Conservation (phyloP, 1,140 invertebrate genomes). For the Chelonus insularis region DNA sequence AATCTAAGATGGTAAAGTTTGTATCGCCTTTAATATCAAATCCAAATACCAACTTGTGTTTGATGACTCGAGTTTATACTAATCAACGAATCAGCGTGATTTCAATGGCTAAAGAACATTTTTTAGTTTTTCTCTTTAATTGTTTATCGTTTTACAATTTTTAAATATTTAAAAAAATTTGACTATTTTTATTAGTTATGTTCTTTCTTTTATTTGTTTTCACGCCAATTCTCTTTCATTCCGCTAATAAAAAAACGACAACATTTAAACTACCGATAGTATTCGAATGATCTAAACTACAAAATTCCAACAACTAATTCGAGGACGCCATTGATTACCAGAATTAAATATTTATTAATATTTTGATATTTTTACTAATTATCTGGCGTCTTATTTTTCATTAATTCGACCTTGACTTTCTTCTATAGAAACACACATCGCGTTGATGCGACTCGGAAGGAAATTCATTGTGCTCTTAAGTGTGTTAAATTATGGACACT, state of each 20-base stretch:
- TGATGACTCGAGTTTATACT: background rate
- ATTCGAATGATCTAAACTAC: constrained; percentile 15
- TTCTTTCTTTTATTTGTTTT: constrained; percentile 6
- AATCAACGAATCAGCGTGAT: background rate
- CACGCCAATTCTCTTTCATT: constrained; percentile 25
- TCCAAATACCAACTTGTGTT: background rate
- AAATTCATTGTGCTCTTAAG: too few relatives aligned
- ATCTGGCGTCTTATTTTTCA: too few relatives aligned
- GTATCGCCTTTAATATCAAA: background rate
- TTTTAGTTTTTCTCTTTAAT: too few relatives aligned
- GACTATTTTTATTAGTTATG: background rate
- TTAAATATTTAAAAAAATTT: background rate
- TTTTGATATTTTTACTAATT: too few relatives aligned
- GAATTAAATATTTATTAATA: too few relatives aligned
- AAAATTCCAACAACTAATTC: too few relatives aligned
- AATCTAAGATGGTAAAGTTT: background rate
- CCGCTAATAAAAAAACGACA: constrained; percentile 45
- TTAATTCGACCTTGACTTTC: too few relatives aligned
- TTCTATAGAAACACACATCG: too few relatives aligned
- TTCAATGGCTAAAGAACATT: background rate
- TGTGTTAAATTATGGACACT: too few relatives aligned
- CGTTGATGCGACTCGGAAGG: too few relatives aligned
- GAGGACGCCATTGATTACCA: too few relatives aligned
- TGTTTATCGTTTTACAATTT: too few relatives aligned
- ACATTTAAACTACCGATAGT: constrained; percentile 54